Percentiles rank a stretch among this genome's conserved stretches.
These are phyloP conservation scores for Ectemnius lituratus DNA, from an alignment of 2,888 invertebrate genomes.

Conservation along the genomic window DNA sequence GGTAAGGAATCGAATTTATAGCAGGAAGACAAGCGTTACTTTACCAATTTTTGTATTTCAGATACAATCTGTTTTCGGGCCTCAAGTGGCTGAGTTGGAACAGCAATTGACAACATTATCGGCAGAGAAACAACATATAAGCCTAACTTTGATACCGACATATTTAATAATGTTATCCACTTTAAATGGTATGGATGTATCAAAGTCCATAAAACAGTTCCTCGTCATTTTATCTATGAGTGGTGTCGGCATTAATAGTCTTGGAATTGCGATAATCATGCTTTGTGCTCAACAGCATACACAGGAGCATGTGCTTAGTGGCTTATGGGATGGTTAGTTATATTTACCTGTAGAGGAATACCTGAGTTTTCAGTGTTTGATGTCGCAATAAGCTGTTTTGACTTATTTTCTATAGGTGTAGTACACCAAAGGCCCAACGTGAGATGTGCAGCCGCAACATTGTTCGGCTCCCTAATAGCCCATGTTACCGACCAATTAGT, in stretches of 20 bases:
- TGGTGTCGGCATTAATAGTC: conserved; percentile 79
- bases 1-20: conserved; percentile 49
- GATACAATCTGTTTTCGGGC: conserved; percentile 81
- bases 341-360: conserved; percentile 9
- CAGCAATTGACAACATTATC: conserved; percentile 80
- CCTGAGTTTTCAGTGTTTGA: conserved; percentile 13
- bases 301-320: conserved; percentile 82
- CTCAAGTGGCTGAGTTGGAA: conserved; percentile 82
- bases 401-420: conserved; percentile 77
- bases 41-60: conserved; percentile 42
- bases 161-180: conserved; percentile 82
- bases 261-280: conserved; percentile 80
- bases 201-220: conserved; percentile 82
- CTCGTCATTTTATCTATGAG: conserved; percentile 78
- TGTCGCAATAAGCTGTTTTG: background rate
- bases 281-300: conserved; percentile 78
- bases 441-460: conserved; percentile 80
- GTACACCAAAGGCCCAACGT: conserved; percentile 83
- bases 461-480: conserved; percentile 81
- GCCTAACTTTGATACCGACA: conserved; percentile 81
- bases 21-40: background rate
- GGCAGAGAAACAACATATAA: conserved; percentile 79
- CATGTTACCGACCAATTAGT: conserved; percentile 80
- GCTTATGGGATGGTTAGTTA: conserved; percentile 83
- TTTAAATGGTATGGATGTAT: conserved; percentile 78